Conservation (phyloP, 2,113 vertebrate genomes). For the Phyllopteryx taeniolatus region DNA sequence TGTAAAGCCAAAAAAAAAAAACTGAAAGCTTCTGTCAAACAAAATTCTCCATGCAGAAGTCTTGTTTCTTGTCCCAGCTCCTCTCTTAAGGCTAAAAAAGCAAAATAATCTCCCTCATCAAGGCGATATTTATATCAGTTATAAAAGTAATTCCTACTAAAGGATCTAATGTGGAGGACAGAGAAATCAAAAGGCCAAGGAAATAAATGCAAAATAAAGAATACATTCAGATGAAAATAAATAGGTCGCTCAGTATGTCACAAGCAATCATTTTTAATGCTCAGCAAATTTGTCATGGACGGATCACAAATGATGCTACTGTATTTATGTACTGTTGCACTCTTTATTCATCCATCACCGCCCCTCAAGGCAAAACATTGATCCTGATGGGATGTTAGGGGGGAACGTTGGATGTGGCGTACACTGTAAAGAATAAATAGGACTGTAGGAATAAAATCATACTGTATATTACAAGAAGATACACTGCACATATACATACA, state of each 20-base stretch:
- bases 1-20: not conserved
- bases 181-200: not conserved
- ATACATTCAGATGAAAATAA: slow-evolving; percentile 23
- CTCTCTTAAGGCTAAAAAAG: slow-evolving; percentile 20
- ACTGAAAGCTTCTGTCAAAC: slow-evolving; percentile 66
- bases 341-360: slow-evolving; percentile 17
- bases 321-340: slow-evolving; percentile 22
- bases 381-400: slow-evolving; percentile 29
- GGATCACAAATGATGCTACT: slow-evolving; percentile 16
- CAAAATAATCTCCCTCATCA: slow-evolving; percentile 8
- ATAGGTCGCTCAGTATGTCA: slow-evolving; percentile 46
- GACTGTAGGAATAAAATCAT: not conserved
- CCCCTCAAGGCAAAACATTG: slow-evolving; percentile 39
- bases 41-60: slow-evolving; percentile 54
- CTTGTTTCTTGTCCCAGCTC: slow-evolving; percentile 16
- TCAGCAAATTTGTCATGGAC: slow-evolving; percentile 49
- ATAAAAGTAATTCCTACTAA: not conserved
- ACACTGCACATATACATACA: too few species aligned
- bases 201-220: slow-evolving; percentile 25
- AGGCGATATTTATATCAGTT: not conserved
- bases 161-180: not conserved
- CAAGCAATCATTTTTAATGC: slow-evolving; percentile 53
- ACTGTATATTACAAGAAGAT: not conserved
- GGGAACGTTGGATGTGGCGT: slow-evolving; percentile 3
- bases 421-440: not conserved